Percentiles rank a stretch among this genome's conserved stretches.
Conservation (phyloP, 2,888 invertebrate genomes). For the Cantharis nigra region DNA sequence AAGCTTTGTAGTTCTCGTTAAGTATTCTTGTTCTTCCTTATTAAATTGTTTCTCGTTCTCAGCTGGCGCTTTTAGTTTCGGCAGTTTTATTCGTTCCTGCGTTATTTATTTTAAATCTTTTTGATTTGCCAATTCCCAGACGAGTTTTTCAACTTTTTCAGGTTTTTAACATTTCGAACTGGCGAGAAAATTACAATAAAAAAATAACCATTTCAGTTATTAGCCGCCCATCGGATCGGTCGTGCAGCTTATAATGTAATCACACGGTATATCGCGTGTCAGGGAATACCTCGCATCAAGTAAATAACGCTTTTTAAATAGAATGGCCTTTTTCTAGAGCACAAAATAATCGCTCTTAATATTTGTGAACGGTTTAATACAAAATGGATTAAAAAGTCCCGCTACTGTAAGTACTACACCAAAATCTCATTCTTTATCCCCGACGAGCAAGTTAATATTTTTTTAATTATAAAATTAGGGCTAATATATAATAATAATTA, state of each 20-base stretch:
- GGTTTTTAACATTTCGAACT: not conserved
- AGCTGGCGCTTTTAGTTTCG: not conserved
- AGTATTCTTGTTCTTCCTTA: not conserved
- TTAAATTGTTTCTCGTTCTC: not conserved
- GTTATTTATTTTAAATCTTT: not conserved
- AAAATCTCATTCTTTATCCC: too few species aligned
- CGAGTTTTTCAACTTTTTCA: not conserved
- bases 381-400: not conserved
- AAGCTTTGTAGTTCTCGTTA: not conserved
- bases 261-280: not conserved
- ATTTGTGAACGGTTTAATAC: not conserved
- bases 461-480: too few species aligned
- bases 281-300: not conserved
- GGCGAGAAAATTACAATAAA: not conserved
- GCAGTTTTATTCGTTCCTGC: not conserved
- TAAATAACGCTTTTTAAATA: not conserved
- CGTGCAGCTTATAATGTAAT: not conserved
- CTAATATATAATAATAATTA: too few species aligned
- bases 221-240: not conserved
- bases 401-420: not conserved
- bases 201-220: not conserved
- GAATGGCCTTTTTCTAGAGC: not conserved
- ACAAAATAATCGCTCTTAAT: not conserved
- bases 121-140: not conserved
- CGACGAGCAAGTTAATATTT: too few species aligned